phyloP scores from a whole-genome alignment of 2,797 vertebrate species.

The Caiman crocodilus region DNA sequence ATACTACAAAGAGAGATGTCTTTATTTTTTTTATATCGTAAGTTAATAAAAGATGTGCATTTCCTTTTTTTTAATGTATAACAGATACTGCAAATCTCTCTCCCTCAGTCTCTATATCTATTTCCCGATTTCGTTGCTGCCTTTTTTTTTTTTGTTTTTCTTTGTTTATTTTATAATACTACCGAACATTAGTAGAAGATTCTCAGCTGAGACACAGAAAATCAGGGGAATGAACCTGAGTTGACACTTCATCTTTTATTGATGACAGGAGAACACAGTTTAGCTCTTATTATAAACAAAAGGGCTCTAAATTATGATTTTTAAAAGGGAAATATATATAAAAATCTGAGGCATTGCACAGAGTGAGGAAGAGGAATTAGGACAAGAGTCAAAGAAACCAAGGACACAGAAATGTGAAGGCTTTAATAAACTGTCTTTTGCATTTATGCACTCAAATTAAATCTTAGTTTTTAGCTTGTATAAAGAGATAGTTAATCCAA shows the following conservation, averaged over 20 bases:
- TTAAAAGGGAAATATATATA: conserved; percentile 45
- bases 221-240: conserved; percentile 39
- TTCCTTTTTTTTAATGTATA: conserved; percentile 11
- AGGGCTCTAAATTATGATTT: conserved; percentile 65
- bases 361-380: conserved; percentile 28
- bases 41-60: not conserved
- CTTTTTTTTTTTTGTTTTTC: not conserved
- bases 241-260: conserved; percentile 70
- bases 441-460: not conserved
- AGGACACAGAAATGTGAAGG: conserved; percentile 6
- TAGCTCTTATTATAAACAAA: conserved; percentile 47
- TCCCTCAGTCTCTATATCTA: not conserved
- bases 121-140: not conserved
- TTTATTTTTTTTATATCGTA: not conserved
- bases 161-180: conserved; percentile 39
- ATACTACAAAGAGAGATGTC: not conserved
- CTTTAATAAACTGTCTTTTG: not conserved
- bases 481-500: not conserved
- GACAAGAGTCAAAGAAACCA: conserved; percentile 14
- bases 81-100: not conserved
- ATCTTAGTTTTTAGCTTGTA: not conserved
- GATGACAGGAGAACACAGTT: conserved; percentile 47
- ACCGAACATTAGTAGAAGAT: conserved; percentile 17
- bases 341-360: conserved; percentile 33
- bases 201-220: conserved; percentile 41